Conservation (phyloP, 2,797 vertebrate genomes). For the Tangara arthus region DNA sequence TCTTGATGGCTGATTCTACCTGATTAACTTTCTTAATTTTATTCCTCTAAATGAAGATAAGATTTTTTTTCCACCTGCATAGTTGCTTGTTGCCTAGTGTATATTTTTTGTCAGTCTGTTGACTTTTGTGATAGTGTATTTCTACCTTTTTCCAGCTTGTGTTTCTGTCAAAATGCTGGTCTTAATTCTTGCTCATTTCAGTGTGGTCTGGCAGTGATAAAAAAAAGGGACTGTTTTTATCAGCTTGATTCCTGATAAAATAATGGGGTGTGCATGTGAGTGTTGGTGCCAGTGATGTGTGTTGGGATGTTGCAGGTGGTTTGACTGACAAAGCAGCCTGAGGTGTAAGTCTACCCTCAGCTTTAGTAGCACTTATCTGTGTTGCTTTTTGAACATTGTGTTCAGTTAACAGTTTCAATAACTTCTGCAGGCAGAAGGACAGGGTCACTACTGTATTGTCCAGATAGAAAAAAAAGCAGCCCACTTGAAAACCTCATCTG, state of each 20-base stretch:
- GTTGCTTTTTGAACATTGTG: not conserved
- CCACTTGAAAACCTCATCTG: not conserved
- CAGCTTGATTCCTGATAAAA: not conserved
- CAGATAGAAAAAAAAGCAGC: not conserved
- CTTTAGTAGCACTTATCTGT: not conserved
- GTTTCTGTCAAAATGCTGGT: not conserved
- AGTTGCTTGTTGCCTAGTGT: not conserved
- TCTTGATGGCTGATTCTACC: not conserved
- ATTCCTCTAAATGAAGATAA: not conserved
- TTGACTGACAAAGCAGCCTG: not conserved
- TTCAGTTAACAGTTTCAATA: not conserved
- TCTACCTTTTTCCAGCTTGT: not conserved
- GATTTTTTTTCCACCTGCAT: not conserved
- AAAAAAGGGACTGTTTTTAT: not conserved
- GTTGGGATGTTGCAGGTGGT: not conserved
- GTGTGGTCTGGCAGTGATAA: not conserved
- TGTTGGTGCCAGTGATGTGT: not conserved
- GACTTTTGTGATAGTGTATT: not conserved
- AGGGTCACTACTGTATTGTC: not conserved
- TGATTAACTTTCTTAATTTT: not conserved
- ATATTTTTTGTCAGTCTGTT: not conserved
- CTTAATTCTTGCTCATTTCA: not conserved
- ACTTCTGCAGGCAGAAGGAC: not conserved
- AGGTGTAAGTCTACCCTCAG: not conserved
- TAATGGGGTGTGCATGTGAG: fast-evolving